Evolutionary conservation across 2,888 invertebrate species (phyloP).

Genomic region (Cantharis nigra): DNA sequence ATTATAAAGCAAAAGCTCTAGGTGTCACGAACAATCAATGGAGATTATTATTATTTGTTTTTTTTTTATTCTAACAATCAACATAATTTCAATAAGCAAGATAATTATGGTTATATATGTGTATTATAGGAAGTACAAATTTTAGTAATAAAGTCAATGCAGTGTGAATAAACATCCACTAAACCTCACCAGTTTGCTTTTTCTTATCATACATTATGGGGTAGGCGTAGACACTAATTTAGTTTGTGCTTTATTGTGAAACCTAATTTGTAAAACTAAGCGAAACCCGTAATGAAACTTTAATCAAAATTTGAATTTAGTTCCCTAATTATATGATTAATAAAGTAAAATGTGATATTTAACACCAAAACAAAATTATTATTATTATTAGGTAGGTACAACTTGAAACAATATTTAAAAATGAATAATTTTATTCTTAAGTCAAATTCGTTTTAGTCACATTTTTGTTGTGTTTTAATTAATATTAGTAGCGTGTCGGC

Average conservation of each 20-base stretch:
- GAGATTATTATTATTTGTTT: not conserved
- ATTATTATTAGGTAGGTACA: not conserved
- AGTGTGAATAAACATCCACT: not conserved
- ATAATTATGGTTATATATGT: not conserved
- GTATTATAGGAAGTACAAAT: not conserved
- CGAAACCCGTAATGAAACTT: not conserved
- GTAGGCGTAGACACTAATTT: not conserved
- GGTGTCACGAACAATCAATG: too few relatives aligned
- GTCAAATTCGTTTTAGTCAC: not conserved
- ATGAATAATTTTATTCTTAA: not conserved
- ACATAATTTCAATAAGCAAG: not conserved
- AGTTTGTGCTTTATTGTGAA: not conserved
- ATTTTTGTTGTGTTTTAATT: not conserved
- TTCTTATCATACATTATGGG: not conserved
- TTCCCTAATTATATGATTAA: not conserved
- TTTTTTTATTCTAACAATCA: not conserved
- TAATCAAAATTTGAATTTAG: not conserved
- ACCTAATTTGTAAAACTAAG: not conserved
- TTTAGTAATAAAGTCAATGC: not conserved
- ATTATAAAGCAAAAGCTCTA: too few relatives aligned
- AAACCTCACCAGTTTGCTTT: not conserved
- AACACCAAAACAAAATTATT: not conserved
- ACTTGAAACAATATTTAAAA: not conserved
- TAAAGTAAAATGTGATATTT: not conserved
- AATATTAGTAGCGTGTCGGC: not conserved